Evolutionary conservation across 2,113 vertebrate genomes (phyloP).

Genomic region (Gavia stellata): DNA sequence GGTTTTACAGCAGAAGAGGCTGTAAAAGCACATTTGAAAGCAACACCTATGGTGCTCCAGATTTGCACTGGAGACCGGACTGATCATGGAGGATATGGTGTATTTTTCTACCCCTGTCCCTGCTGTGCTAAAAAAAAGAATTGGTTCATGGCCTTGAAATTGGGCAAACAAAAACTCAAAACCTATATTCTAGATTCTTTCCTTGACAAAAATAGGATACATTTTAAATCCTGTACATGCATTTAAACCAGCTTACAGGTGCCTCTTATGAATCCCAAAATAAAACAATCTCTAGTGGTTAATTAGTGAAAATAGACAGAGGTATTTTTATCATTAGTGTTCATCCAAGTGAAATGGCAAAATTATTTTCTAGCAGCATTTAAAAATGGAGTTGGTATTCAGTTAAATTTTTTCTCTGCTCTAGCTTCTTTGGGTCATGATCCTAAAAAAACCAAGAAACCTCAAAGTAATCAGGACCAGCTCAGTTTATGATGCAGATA

Average conservation of each 20-base stretch:
- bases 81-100: background rate
- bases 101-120: background rate
- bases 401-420: background rate
- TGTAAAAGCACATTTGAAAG: background rate
- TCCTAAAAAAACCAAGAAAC: background rate
- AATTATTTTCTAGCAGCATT: background rate
- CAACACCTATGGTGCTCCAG: background rate
- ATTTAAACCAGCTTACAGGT: conserved; percentile 43
- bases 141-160: background rate
- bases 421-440: background rate
- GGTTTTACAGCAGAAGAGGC: background rate
- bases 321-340: conserved; percentile 30
- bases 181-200: background rate
- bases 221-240: background rate
- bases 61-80: background rate
- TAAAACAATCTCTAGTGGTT: conserved; percentile 59
- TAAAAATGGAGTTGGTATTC: background rate
- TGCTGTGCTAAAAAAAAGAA: background rate
- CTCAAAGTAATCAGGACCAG: background rate
- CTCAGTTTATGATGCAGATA: background rate
- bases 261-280: conserved; percentile 27
- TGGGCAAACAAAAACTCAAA: background rate
- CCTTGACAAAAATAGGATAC: background rate
- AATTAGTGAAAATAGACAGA: conserved; percentile 50
- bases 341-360: conserved; percentile 11